Percentiles rank a stretch among this genome's conserved stretches.
These are phyloP conservation scores for Chorisops tibialis DNA, from an alignment of 2,888 invertebrate genomes.

Conservation along the genomic window DNA sequence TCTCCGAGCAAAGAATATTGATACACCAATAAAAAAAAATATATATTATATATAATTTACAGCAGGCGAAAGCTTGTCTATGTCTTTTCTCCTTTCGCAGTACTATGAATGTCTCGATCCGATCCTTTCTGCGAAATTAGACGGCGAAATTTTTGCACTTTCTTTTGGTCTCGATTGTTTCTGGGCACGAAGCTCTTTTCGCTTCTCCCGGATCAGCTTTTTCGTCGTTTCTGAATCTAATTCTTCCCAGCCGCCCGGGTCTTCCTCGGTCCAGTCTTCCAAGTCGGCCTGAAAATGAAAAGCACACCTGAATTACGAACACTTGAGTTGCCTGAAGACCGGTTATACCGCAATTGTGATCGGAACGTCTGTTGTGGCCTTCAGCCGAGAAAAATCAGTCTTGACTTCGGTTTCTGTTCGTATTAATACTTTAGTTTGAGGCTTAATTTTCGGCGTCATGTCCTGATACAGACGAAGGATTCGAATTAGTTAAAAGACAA, in stretches of 20 bases:
- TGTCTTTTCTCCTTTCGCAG: background rate
- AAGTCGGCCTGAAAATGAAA: constrained; percentile 51
- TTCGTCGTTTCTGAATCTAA: constrained; percentile 49
- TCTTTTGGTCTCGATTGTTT: constrained; percentile 36
- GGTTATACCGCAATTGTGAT: constrained; percentile 48
- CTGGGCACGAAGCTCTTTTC: constrained; percentile 48
- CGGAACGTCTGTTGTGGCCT: constrained; percentile 52
- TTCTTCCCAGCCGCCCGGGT: constrained; percentile 56
- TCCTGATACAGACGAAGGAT: constrained; percentile 48
- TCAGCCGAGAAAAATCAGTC: constrained; percentile 52
- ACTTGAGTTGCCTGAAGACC: background rate
- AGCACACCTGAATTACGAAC: too few species aligned
- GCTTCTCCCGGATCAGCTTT: constrained; percentile 49
- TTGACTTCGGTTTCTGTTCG: constrained; percentile 43
- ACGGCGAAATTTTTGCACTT: background rate
- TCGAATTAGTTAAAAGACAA: background rate
- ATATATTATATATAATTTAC: too few species aligned
- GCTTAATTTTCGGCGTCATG: constrained; percentile 61
- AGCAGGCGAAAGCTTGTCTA: background rate
- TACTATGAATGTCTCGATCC: constrained; percentile 12
- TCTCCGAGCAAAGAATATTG: too few species aligned
- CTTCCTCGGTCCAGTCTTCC: constrained; percentile 57
- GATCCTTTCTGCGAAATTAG: constrained; percentile 17
- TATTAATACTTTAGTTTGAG: constrained; percentile 58
- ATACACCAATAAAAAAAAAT: too few species aligned